These are phyloP conservation scores for Eledone cirrhosa DNA, from an alignment of 2,888 invertebrate genomes.

Conservation along the genomic window DNA sequence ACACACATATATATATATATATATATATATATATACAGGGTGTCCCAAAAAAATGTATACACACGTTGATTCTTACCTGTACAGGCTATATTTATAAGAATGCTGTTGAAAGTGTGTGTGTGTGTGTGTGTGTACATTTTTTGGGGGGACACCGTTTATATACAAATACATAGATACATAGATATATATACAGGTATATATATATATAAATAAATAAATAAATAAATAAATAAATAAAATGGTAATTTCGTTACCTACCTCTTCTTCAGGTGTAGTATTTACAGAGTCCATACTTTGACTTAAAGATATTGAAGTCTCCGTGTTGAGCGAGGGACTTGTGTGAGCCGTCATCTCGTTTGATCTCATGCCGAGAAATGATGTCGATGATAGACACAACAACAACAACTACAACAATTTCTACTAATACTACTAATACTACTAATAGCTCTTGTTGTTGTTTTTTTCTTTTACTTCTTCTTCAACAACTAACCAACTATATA, in stretches of 20 bases:
- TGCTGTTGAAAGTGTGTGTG: not conserved
- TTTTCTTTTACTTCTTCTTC: no score
- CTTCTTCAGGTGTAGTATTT: constrained; percentile 97
- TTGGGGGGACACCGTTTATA: not conserved
- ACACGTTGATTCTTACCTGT: not conserved
- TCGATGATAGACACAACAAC: no score
- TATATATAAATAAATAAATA: no score
- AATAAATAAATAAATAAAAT: no score
- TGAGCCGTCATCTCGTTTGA: constrained; percentile 42
- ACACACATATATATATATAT: not conserved
- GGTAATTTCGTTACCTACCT: constrained; percentile 76
- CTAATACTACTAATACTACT: no score
- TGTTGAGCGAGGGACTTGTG: constrained; percentile 58
- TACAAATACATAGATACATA: no score
- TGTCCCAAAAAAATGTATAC: no score
- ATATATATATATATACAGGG: not conserved
- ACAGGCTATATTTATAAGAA: not conserved
- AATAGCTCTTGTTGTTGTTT: no score
- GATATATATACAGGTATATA: no score
- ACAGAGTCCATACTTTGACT: constrained; percentile 98
- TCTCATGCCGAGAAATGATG: constrained; percentile 33
- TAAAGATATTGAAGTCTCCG: constrained; percentile 77
- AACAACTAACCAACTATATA: no score
- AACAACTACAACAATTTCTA: no score
- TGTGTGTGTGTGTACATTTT: not conserved